These are phyloP conservation scores for Zaprionus taronus DNA, from an alignment of 1,140 invertebrate genomes.

Conservation along the genomic window DNA sequence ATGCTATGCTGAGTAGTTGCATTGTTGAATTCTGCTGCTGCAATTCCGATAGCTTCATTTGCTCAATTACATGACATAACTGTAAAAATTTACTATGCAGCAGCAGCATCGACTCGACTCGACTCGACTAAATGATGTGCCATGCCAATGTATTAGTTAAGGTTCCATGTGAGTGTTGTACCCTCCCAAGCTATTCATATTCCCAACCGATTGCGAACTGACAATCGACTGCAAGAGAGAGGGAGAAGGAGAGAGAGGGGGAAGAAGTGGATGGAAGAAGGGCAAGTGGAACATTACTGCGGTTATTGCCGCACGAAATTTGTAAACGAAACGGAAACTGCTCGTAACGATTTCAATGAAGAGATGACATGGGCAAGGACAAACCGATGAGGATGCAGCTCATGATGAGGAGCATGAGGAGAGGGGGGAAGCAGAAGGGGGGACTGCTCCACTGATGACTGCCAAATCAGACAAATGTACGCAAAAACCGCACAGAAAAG, in stretches of 20 bases:
- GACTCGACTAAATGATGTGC: slow-evolving; percentile 62
- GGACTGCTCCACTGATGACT: slow-evolving; percentile 58
- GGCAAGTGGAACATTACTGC: slow-evolving; percentile 57
- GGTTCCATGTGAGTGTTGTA: slow-evolving; percentile 31
- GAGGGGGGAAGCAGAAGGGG: background rate
- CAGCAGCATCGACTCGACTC: slow-evolving; percentile 23
- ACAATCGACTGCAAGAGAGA: slow-evolving; percentile 47
- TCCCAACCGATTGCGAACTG: slow-evolving; percentile 47
- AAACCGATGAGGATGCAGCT: slow-evolving; percentile 32
- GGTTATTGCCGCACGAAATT: slow-evolving; percentile 80
- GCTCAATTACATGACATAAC: slow-evolving; percentile 72
- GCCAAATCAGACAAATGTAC: slow-evolving; percentile 81
- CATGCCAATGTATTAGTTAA: slow-evolving; percentile 65
- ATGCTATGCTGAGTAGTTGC: slow-evolving; percentile 11
- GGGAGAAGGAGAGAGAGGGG: background rate
- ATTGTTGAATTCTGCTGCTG: background rate
- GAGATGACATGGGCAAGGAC: slow-evolving; percentile 74
- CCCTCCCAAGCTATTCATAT: slow-evolving; percentile 17
- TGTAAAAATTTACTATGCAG: slow-evolving; percentile 66
- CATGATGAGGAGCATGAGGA: slow-evolving; percentile 20
- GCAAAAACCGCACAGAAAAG: slow-evolving; percentile 76
- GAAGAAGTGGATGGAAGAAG: no score
- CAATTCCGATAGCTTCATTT: slow-evolving; percentile 64
- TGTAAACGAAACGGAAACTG: slow-evolving; percentile 81
- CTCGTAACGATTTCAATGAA: slow-evolving; percentile 81